Conservation (phyloP, 2,797 vertebrate species). For the Cetoscarus ocellatus region DNA sequence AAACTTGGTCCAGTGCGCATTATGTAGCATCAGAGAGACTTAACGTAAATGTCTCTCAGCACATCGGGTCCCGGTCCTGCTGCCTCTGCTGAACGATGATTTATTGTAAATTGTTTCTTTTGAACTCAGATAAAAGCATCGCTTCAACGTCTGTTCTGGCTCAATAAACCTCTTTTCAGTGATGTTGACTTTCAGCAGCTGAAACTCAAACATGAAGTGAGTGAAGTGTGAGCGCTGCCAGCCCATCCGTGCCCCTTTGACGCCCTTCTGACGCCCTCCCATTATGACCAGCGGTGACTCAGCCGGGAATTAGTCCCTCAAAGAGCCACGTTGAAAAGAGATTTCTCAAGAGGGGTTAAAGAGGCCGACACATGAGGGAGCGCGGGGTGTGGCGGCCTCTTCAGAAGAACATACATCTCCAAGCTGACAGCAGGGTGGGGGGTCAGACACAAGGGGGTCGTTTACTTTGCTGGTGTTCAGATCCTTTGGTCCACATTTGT, state of each 20-base stretch:
- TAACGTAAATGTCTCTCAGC: neutral
- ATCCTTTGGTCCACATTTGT: neutral
- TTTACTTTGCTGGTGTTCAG: neutral
- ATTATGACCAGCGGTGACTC: constrained; percentile 45
- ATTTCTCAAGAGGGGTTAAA: constrained; percentile 27
- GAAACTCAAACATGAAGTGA: constrained; percentile 76
- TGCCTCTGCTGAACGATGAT: constrained; percentile 10
- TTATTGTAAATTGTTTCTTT: constrained; percentile 35
- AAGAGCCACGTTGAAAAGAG: constrained; percentile 21
- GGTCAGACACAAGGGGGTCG: constrained; percentile 3
- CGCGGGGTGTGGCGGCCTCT: constrained; percentile 14
- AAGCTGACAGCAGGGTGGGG: constrained; percentile 18
- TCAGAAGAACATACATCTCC: constrained; percentile 32
- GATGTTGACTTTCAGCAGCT: constrained; percentile 73
- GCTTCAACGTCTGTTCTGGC: constrained; percentile 17
- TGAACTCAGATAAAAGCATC: constrained; percentile 54
- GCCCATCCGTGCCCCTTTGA: constrained; percentile 25
- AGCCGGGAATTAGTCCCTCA: constrained; percentile 16
- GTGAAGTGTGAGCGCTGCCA: constrained; percentile 24
- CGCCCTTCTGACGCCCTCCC: constrained; percentile 25
- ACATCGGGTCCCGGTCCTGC: neutral
- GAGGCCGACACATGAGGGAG: constrained; percentile 38
- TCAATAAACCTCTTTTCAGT: constrained; percentile 41
- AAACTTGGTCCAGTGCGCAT: neutral
- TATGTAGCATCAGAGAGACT: neutral